These are phyloP conservation scores for Carabus problematicus DNA, from an alignment of 2,888 invertebrate genomes.

Conservation along the genomic window DNA sequence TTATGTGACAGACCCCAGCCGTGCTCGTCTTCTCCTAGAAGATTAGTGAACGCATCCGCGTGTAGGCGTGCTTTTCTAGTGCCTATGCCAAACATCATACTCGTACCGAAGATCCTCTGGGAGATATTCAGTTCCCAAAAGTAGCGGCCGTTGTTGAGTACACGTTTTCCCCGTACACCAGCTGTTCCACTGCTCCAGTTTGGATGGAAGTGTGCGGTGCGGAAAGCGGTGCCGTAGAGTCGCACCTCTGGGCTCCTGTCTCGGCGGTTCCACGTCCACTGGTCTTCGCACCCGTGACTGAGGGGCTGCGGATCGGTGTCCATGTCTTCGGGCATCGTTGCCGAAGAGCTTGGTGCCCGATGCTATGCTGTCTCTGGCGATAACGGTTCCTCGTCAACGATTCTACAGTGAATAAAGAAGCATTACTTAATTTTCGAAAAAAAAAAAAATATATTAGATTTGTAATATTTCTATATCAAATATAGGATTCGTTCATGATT, in stretches of 20 bases:
- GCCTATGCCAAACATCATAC: constrained; percentile 79
- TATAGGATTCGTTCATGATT: no score
- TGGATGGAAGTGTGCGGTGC: constrained; percentile 75
- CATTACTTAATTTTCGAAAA: no score
- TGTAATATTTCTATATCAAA: no score
- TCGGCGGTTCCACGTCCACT: constrained; percentile 73
- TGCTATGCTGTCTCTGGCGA: constrained; percentile 1
- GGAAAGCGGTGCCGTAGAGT: constrained; percentile 63
- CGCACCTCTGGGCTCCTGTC: constrained; percentile 66
- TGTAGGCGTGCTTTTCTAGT: constrained; percentile 65
- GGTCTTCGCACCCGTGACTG: constrained; percentile 66
- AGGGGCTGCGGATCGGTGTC: constrained; percentile 51
- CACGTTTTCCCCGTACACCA: constrained; percentile 70
- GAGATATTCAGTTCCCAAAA: constrained; percentile 73
- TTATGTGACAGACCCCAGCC: constrained; percentile 80
- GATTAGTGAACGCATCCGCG: constrained; percentile 71
- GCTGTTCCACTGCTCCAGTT: constrained; percentile 80
- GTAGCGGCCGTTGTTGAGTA: constrained; percentile 69
- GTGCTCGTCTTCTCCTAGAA: constrained; percentile 73
- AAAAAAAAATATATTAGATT: no score
- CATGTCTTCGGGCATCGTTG: constrained; percentile 41
- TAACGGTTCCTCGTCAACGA: constrained; percentile 3
- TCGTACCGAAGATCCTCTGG: constrained; percentile 73
- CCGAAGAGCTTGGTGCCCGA: constrained; percentile 17
- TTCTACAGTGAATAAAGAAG: not conserved